Base-by-base conservation (phyloP, 2,888 invertebrate genomes). In the Rosalia funebris region DNA sequence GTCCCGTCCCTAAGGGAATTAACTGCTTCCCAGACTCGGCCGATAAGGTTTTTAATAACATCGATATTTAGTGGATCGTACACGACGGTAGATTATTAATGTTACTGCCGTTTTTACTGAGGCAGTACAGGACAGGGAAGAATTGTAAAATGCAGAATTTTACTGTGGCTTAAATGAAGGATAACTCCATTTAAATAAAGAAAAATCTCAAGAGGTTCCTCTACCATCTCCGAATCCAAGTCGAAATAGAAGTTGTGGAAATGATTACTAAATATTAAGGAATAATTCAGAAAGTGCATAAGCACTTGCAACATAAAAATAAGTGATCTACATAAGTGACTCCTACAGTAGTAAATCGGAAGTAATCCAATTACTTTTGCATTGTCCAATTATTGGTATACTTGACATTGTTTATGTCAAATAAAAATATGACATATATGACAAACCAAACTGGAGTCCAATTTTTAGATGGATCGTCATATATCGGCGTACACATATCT, bases 1-100 rank as follows among this genome's bases (percentile, higher is more conserved):
- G 99, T 71, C 86, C 99, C 60, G 96, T 99, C 48, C 96, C 98
- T 12, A 99, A 99, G 82, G 98, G 98, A 59, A 95, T 98, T 66
- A 95, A 96, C 82, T 93, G 95, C 84, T 99, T 95, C 86, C 99
- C 99, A 0, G 93, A 95, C 77, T 94, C 93, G 25, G 89, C 88
- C 68, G 96, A 96, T 82, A 96, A 95, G 84, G 91, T 96, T 70
- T 88, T 91, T 57, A 99, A 99, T 44, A 95, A 95, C 78, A 98
- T 99, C 76, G 99, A 99, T 81, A 92, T 99, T 68, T 99, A 98
- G 99, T 99, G 98, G 98, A 98, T 98, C 76, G 98, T 98, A 1
- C 98, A 99, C 82, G 99, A 99, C 80, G 99, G 99, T 47, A 99
- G 99, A 52, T 88, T 99, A 73, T 87, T 99, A 71, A 98, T 99